Evolutionary conservation across 2,888 invertebrate genomes (phyloP).

Genomic region (Andrena haemorrhoa): DNA sequence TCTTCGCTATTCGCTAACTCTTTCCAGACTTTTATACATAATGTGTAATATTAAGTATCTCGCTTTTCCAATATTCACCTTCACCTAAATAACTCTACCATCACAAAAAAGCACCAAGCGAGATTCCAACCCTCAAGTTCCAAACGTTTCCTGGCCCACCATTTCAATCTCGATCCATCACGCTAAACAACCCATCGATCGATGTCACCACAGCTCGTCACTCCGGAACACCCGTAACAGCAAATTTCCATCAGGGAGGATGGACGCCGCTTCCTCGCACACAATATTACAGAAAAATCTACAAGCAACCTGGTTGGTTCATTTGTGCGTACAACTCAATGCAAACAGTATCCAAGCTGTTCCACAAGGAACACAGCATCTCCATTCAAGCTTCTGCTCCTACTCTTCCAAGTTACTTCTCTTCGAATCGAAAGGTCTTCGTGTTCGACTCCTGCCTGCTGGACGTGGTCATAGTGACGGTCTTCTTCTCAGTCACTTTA

Average conservation of each 20-base stretch:
- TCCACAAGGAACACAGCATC: conserved; percentile 5
- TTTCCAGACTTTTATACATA: too few relatives aligned
- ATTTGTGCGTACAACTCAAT: conserved; percentile 7
- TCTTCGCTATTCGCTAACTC: too few relatives aligned
- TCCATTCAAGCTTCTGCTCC: not conserved
- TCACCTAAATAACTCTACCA: not conserved
- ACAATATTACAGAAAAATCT: conserved; percentile 10
- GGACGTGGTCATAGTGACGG: conserved; percentile 88
- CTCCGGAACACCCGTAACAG: conserved; percentile 28
- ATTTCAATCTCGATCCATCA: not conserved
- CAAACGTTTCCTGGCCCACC: not conserved
- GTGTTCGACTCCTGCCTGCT: conserved; percentile 87
- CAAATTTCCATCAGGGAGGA: conserved; percentile 3
- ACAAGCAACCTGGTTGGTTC: conserved; percentile 8
- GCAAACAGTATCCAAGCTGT: not conserved
- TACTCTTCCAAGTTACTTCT: conserved; percentile 69
- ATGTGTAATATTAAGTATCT: not conserved
- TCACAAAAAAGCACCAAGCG: not conserved
- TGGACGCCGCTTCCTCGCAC: not conserved
- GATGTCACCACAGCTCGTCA: conserved; percentile 11
- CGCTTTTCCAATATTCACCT: not conserved
- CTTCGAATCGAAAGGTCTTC: conserved; percentile 83
- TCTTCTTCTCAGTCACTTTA: conserved; percentile 89
- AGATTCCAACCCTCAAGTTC: not conserved
- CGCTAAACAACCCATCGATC: conserved; percentile 3